A percentile compares a stretch with the other conserved stretches of the same genome.
Conservation (phyloP, 2,888 invertebrate species). For the Plagodis pulveraria region DNA sequence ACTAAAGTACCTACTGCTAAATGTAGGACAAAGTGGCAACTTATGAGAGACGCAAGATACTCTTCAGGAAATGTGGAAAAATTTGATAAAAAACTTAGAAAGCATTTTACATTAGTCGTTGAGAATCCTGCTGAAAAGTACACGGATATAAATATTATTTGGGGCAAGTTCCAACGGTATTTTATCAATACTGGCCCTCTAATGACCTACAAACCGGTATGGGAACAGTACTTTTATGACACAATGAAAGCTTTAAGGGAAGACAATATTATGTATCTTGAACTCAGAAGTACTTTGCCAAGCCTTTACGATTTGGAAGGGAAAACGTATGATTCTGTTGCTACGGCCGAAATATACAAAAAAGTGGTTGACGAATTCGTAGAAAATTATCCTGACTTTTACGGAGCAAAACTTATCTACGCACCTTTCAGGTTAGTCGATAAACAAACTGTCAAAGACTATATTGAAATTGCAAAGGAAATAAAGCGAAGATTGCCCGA, state of each 20-base stretch:
- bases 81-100: slow-evolving; percentile 83
- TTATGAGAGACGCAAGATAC: slow-evolving; percentile 76
- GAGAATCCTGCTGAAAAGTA: slow-evolving; percentile 76
- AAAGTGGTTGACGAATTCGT: slow-evolving; percentile 84
- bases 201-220: slow-evolving; percentile 86
- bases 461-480: slow-evolving; percentile 69
- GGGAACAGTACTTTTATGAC: slow-evolving; percentile 87
- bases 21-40: slow-evolving; percentile 74
- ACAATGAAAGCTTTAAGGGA: slow-evolving; percentile 86
- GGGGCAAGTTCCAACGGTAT: slow-evolving; percentile 84
- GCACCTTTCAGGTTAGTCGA: slow-evolving; percentile 85
- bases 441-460: slow-evolving; percentile 65
- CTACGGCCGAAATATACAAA: slow-evolving; percentile 84
- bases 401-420: slow-evolving; percentile 89
- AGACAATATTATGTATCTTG: slow-evolving; percentile 89
- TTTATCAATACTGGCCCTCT: slow-evolving; percentile 82
- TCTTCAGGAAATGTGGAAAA: slow-evolving; percentile 68
- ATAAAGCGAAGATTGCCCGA: slow-evolving; percentile 85
- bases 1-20: slow-evolving; percentile 44
- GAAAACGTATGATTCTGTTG: slow-evolving; percentile 76
- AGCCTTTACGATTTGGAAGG: slow-evolving; percentile 88
- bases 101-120: slow-evolving; percentile 82
- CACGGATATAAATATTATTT: slow-evolving; percentile 84
- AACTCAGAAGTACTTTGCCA: slow-evolving; percentile 87
- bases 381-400: slow-evolving; percentile 86